Percentiles rank a stretch among this genome's conserved stretches.
phyloP scores from a whole-genome alignment of 2,888 invertebrate genomes.

The Pachydiplax longipennis region DNA sequence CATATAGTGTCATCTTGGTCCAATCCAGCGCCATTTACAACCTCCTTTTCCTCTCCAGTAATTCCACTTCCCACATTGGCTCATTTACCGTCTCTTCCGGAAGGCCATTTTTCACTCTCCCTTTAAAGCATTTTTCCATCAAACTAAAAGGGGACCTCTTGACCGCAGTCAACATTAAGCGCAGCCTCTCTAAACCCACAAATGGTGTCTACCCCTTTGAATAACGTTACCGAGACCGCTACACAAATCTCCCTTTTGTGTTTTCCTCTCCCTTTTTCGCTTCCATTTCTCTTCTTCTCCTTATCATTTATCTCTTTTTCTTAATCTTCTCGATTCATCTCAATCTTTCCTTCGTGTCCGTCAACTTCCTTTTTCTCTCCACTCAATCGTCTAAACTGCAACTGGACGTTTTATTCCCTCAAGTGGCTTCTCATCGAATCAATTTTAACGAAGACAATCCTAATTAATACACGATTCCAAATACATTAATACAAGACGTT shows the following conservation, averaged over 20 bases:
- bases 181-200: not conserved
- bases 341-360: too few species aligned
- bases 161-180: constrained; percentile 34
- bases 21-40: not conserved
- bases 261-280: not conserved
- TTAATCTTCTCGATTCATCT: not conserved
- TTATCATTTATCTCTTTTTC: not conserved
- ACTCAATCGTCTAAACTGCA: too few species aligned
- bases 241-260: constrained; percentile 19
- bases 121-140: not conserved
- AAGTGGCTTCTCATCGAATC: too few species aligned
- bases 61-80: not conserved
- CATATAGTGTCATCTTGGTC: too few species aligned
- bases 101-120: not conserved
- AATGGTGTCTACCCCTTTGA: constrained; percentile 13
- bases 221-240: not conserved
- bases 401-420: too few species aligned
- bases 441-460: too few species aligned
- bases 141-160: constrained; percentile 4
- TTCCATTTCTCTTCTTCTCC: not conserved
- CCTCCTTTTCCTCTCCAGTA: not conserved
- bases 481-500: too few species aligned
- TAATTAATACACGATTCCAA: too few species aligned
- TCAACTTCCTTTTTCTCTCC: too few species aligned
- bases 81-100: not conserved